Evolutionary conservation across 1,140 invertebrate genomes (phyloP).

Genomic region (Pseudomyrmex dendroicus): DNA sequence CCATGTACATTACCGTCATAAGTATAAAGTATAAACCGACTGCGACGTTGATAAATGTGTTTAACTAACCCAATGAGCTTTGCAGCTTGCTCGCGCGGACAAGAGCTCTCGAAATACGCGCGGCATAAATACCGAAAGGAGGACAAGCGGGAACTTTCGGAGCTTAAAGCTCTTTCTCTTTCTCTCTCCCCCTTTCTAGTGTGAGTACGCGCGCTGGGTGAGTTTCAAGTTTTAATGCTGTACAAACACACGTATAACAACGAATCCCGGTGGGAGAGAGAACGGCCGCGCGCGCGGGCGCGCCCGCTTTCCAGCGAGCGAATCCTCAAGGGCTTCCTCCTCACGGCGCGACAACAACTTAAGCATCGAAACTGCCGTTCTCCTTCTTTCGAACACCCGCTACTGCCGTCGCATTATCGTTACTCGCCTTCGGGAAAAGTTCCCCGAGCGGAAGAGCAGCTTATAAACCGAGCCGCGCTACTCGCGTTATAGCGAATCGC

Average conservation of each 20-base stretch:
- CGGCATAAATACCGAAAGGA: conserved; percentile 70
- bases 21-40: conserved; percentile 35
- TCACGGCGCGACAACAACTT: conserved; percentile 58
- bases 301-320: not conserved
- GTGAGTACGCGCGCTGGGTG: not conserved
- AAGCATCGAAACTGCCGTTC: conserved; percentile 61
- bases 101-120: conserved; percentile 71
- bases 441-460: conserved; percentile 41
- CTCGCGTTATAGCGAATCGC: conserved; percentile 51
- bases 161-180: conserved; percentile 56
- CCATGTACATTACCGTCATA: conserved; percentile 37
- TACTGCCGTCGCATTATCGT: conserved; percentile 61
- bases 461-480: conserved; percentile 50
- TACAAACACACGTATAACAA: conserved; percentile 67
- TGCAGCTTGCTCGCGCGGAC: conserved; percentile 43
- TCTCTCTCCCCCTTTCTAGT: not conserved
- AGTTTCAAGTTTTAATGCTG: conserved; percentile 73
- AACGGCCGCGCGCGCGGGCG: not conserved
- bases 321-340: conserved; percentile 60
- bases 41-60: conserved; percentile 64
- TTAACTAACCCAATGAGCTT: conserved; percentile 70
- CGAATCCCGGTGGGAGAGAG: conserved; percentile 31
- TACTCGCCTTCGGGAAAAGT: conserved; percentile 42
- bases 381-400: conserved; percentile 59
- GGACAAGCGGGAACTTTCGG: conserved; percentile 63